Conservation (phyloP, 1,140 invertebrate species). For the Saccostrea echinata region DNA sequence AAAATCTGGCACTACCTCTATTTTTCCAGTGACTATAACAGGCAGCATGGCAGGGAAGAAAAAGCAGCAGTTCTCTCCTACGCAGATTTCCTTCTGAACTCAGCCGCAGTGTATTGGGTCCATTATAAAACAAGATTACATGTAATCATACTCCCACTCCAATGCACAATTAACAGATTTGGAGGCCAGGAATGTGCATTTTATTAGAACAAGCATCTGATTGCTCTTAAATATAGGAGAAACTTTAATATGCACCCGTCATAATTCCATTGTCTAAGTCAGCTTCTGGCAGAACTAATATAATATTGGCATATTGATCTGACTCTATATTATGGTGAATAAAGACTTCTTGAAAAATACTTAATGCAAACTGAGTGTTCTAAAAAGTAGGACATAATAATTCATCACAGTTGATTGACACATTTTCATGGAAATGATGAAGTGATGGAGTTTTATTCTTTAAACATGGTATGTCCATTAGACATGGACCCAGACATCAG, state of each 20-base stretch:
- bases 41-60: not conserved
- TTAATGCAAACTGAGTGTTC: not conserved
- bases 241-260: not conserved
- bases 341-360: slow-evolving; percentile 14
- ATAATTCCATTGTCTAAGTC: not conserved
- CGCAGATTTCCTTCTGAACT: slow-evolving; percentile 2
- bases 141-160: slow-evolving; percentile 10
- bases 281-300: slow-evolving; percentile 11
- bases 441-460: not conserved
- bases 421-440: not conserved
- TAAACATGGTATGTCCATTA: slow-evolving; percentile 23
- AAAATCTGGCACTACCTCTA: slow-evolving; percentile 28
- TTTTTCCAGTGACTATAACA: not conserved
- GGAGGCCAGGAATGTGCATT: slow-evolving; percentile 27
- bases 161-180: slow-evolving; percentile 7
- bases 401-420: not conserved
- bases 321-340: slow-evolving; percentile 12
- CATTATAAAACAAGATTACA: slow-evolving; percentile 21
- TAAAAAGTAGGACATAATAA: not conserved
- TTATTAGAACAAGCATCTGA: slow-evolving; percentile 16
- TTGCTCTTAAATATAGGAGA: not conserved
- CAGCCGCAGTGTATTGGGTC: not conserved
- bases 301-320: slow-evolving; percentile 7
- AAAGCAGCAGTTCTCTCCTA: not conserved
- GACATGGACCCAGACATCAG: not conserved